Percentiles rank a stretch among this genome's conserved stretches.
These are phyloP conservation scores for Tipula lateralis DNA, from an alignment of 2,888 invertebrate genomes.

Conservation along the genomic window DNA sequence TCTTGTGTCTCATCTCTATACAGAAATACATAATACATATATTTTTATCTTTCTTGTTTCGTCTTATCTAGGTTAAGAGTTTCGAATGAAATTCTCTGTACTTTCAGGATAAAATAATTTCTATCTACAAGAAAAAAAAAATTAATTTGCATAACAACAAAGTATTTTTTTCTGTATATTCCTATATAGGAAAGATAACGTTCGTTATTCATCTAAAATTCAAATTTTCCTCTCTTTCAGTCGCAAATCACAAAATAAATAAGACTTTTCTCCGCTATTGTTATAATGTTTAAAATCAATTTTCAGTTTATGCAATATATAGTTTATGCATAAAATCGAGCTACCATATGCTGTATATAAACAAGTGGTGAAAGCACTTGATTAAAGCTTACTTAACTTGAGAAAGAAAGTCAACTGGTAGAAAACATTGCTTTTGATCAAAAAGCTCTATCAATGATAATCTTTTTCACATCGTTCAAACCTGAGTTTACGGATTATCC, in stretches of 20 bases:
- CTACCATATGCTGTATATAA: no score
- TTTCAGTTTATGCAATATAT: background rate
- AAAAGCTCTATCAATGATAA: no score
- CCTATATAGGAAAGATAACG: background rate
- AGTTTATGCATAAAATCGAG: no score
- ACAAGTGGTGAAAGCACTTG: no score
- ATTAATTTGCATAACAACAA: conserved; percentile 12
- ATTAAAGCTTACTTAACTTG: no score
- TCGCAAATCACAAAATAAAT: background rate
- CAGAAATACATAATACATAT: background rate
- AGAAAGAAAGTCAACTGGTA: no score
- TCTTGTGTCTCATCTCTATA: background rate
- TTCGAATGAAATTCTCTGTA: background rate
- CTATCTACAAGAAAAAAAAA: background rate
- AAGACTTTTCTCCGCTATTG: background rate
- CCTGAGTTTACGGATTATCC: no score
- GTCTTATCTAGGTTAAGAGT: conserved; percentile 11
- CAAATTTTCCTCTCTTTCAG: background rate
- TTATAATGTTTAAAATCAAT: background rate
- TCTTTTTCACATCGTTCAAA: no score
- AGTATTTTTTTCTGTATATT: background rate
- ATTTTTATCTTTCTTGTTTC: background rate
- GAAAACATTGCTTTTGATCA: no score
- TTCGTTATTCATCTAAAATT: background rate
- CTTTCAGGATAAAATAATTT: background rate